These are phyloP conservation scores for Chaetodon auriga DNA, from an alignment of 2,113 vertebrate species.

Conservation along the genomic window DNA sequence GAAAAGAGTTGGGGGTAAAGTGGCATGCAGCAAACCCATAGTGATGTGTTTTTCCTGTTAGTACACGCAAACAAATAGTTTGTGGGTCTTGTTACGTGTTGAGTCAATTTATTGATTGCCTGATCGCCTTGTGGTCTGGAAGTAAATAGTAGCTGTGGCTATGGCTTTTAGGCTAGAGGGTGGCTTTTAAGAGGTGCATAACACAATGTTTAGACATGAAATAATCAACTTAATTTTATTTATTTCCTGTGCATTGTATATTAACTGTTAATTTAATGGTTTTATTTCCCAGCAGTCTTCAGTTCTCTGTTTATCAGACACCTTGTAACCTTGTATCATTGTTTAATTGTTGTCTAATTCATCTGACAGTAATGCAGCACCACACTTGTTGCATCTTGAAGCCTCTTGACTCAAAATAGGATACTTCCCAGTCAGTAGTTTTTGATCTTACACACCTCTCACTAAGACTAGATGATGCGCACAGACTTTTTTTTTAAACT, in stretches of 20 bases:
- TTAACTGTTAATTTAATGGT: neutral
- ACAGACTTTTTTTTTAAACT: neutral
- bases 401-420: neutral
- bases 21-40: neutral
- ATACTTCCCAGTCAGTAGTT: neutral
- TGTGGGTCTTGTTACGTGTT: neutral
- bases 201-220: slow-evolving; percentile 1
- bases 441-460: neutral
- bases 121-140: neutral
- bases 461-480: neutral
- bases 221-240: neutral
- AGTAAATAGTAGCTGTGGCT: neutral
- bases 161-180: neutral
- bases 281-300: neutral
- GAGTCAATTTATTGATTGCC: neutral
- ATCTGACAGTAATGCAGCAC: neutral
- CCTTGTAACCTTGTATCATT: neutral
- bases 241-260: neutral
- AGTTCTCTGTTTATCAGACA: neutral
- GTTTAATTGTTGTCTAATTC: neutral
- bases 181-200: neutral
- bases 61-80: neutral
- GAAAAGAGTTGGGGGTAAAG: neutral
- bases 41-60: neutral
- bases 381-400: neutral